phyloP scores from a whole-genome alignment of 2,113 vertebrate species.

The Nannobrachium achirus region DNA sequence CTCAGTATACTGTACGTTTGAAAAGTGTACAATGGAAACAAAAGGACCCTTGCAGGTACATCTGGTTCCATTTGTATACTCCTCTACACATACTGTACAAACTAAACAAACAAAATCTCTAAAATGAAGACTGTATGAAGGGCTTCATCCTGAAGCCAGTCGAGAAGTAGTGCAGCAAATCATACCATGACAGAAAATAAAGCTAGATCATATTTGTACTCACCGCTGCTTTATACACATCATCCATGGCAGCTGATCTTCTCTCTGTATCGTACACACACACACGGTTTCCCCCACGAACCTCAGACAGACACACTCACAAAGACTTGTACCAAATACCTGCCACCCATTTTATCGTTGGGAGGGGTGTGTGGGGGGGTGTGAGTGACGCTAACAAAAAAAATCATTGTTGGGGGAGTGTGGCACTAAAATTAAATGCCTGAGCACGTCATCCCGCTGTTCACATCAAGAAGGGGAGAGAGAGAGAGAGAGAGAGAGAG shows the following conservation, averaged over 20 bases:
- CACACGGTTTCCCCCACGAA: conserved; percentile 30
- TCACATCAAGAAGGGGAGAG: conserved; percentile 48
- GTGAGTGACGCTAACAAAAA: too few species aligned
- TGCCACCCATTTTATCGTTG: conserved; percentile 63
- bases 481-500: conserved; percentile 45
- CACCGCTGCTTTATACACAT: conserved; percentile 85
- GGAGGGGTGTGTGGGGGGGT: conserved; percentile 5
- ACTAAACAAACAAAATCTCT: too few species aligned
- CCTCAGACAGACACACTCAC: conserved; percentile 53
- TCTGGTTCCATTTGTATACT: too few species aligned
- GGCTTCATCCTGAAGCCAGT: conserved; percentile 1
- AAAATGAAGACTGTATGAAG: too few species aligned
- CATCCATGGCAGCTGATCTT: conserved; percentile 78
- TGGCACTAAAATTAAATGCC: conserved; percentile 62
- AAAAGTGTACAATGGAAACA: too few species aligned
- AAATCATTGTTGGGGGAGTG: conserved; percentile 25
- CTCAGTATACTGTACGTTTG: too few species aligned
- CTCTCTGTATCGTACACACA: conserved; percentile 43
- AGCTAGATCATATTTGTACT: conserved; percentile 52
- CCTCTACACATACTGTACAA: too few species aligned
- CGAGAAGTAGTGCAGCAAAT: background rate
- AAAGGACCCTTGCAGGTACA: too few species aligned
- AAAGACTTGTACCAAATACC: conserved; percentile 54
- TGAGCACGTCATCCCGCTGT: conserved; percentile 61
- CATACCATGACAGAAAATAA: background rate